Evolutionary conservation across 2,797 vertebrate species (phyloP), one percentile per base, ranked within the genome.

Genomic region (Spinus pinus): DNA sequence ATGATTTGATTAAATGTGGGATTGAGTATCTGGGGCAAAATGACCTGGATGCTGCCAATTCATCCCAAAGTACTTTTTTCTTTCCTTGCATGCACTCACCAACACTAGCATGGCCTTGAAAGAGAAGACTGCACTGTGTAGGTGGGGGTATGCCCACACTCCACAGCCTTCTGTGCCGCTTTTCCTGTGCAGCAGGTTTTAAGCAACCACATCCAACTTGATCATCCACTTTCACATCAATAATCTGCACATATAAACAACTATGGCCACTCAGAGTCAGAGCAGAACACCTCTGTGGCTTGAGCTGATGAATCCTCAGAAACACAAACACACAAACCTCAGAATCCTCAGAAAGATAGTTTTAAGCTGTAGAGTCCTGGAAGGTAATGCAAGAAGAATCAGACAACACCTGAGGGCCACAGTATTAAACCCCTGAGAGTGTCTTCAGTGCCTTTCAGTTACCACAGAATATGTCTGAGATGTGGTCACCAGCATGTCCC

Each of bases 351-450:
- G 64, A 65, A 81, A 19, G 14, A 51, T 18, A 33, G 13, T 72
- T 88, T 62, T 33, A n/a, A 77, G 27, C 75, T 78, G 39, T 28
- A 47, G 4, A 73, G 37, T 20, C 39, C 41, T 69, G 23, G 28
- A 85, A 85, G 17, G 19, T 25, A 66, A 82, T 16, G 77, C 37
- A 87, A 14, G 53, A 71, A 60, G 18, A 56, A 18, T 44, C 56
- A 81, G 54, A 61, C 19, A 85, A 33, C 16, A 67, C 3, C 5
- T 0, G 0, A 61, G 23, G 39, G n/a, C 9, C 30, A 42, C 16
- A 19, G 14, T 5, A 20, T 30, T 74, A 73, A 58, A 86, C 33
- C 16, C 6, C 10, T 37, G 6, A 54, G 47, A 25, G 10, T 5
- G 4, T 18, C 44, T 91, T 69, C 39, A 58, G 2, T 28, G 37